Conservation (phyloP, 2,888 invertebrate genomes). For the Lasioglossum vierecki region DNA sequence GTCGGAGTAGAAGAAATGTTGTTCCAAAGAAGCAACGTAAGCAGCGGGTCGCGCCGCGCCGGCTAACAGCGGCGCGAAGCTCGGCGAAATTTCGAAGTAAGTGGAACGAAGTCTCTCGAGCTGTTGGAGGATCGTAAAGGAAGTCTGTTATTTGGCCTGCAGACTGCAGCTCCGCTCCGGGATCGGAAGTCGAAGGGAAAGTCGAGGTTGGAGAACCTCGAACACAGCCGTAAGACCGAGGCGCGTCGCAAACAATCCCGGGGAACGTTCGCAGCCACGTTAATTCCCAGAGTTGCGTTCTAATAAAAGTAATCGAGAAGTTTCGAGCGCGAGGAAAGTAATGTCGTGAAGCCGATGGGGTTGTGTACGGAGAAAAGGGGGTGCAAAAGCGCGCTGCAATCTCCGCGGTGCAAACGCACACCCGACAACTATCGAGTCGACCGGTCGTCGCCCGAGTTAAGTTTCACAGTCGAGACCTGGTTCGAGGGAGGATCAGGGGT, state of each 20-base stretch:
- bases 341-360: constrained; percentile 73
- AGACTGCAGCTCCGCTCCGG: background rate
- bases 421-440: constrained; percentile 47
- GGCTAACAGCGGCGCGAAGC: background rate
- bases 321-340: constrained; percentile 76
- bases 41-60: background rate
- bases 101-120: background rate
- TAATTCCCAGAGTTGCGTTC: constrained; percentile 76
- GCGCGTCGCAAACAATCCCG: constrained; percentile 57
- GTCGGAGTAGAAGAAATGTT: constrained; percentile 1
- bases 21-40: constrained; percentile 5
- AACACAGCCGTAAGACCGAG: constrained; percentile 11
- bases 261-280: constrained; percentile 64
- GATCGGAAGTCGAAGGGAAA: constrained; percentile 14
- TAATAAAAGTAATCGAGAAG: constrained; percentile 80
- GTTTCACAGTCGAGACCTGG: constrained; percentile 45
- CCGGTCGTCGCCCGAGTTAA: constrained; percentile 60
- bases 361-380: constrained; percentile 5
- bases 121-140: constrained; percentile 12
- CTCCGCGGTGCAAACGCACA: background rate
- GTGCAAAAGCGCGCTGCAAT: background rate
- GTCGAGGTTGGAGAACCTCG: background rate
- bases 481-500: background rate
- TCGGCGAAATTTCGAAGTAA: constrained; percentile 7
- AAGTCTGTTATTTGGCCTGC: constrained; percentile 25